These are phyloP conservation scores for Amia ocellicauda DNA, from an alignment of 2,113 vertebrate genomes.

Conservation along the genomic window DNA sequence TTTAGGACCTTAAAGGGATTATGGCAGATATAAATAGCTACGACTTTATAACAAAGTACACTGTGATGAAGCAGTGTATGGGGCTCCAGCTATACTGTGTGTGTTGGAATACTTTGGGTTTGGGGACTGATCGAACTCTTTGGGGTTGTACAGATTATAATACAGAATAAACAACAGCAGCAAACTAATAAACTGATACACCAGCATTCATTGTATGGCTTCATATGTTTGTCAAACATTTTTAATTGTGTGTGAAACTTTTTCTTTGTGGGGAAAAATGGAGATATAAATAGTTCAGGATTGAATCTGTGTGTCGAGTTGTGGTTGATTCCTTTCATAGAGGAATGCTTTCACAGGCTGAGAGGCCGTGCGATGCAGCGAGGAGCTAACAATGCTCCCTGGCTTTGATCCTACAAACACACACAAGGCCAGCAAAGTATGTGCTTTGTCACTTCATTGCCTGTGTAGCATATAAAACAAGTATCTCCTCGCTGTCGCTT, in stretches of 20 bases:
- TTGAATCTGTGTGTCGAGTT: conserved; percentile 46
- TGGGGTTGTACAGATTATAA: too few relatives aligned
- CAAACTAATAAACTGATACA: too few relatives aligned
- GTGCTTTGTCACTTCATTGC: conserved; percentile 51
- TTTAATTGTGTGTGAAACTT: too few relatives aligned
- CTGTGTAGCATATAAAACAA: conserved; percentile 9
- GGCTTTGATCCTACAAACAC: conserved; percentile 61
- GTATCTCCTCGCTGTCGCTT: background rate
- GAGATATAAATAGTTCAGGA: conserved; percentile 56
- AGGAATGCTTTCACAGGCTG: conserved; percentile 62
- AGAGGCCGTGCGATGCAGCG: conserved; percentile 58
- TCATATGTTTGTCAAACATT: too few relatives aligned
- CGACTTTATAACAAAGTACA: conserved; percentile 1
- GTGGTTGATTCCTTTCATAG: conserved; percentile 54
- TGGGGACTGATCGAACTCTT: too few relatives aligned
- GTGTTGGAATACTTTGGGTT: conserved; percentile 10
- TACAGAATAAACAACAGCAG: too few relatives aligned
- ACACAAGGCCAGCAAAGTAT: conserved; percentile 57
- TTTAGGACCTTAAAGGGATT: background rate
- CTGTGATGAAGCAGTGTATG: conserved; percentile 6
- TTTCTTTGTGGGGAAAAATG: conserved; percentile 29
- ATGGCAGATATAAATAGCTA: conserved; percentile 4
- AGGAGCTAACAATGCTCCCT: conserved; percentile 56
- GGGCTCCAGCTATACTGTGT: background rate
- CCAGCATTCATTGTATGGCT: too few relatives aligned